Evolutionary conservation across 2,797 vertebrate genomes (phyloP), one percentile per base, ranked within the genome.

Genomic region (Micrastur ruficollis): DNA sequence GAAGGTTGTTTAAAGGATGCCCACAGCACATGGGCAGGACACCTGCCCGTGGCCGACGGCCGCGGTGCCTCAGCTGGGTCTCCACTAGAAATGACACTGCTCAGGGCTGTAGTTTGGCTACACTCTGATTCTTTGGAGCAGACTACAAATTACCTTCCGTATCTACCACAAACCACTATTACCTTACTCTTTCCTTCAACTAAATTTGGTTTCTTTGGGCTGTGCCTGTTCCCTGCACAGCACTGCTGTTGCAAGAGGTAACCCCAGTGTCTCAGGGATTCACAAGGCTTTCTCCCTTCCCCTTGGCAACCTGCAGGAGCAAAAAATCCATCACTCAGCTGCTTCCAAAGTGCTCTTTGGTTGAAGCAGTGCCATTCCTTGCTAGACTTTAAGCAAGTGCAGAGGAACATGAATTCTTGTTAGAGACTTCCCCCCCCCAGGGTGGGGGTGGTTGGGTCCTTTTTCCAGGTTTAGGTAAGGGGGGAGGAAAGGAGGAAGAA

Each of bases 21-120:
- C 31, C 47, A 5, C 44, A 3, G 10, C 21, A 0, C 4, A 12
- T 1, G 0, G 6, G 58, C 31, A 70, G 79, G 68, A 26, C 6
- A 32, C 59, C 66, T 18, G 46, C 6, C 29, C 34, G 65, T 53
- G 23, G 42, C 40, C 50, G 22, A 3, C n/a, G 49, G 13, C 46
- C 7, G 55, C 40, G 29, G 23, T 11, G 53, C 62, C 46, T 65
- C 61, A 31, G 47, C 11, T 21, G 80, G 14, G 20, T 42, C 68
- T 36, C 15, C 31, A 12, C 56, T 14, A 42, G 65, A 44, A 46
- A 9, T 3, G 8, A 8, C 26, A 16, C 34, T 22, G 53, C 79
- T 83, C n/a, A 18, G 85, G 47, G 55, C 25, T 66, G 50, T 12
- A 22, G 16, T 14, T 38, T 19, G 13, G 52, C 34, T 42, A 9